Base-by-base conservation (phyloP, 2,797 vertebrate genomes). In the Eurystomus glaucurus region DNA sequence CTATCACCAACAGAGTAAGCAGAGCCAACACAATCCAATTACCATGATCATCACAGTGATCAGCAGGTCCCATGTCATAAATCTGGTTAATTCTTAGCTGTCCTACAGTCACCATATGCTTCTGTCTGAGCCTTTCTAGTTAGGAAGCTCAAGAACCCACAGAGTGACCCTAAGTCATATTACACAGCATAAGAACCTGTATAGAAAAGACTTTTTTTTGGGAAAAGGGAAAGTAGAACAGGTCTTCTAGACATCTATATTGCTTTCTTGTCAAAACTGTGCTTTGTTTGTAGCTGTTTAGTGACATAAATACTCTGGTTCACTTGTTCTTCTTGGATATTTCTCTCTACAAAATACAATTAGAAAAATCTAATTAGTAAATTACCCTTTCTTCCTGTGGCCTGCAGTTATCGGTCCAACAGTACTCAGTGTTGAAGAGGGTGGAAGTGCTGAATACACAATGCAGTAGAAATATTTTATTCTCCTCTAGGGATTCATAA, bases 381-480 rank as follows among this genome's bases (percentile, higher is more conserved):
- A 62, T 82, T 48, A 55, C 37, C 20, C 28, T 76, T 88, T 79
- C 68, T 89, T 95, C 45, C 57, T 17, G 11, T 74, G 68, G 29
- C n/a, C 89, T 78, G 77, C 60, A 75, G 50, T 71, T 91, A 51
- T 54, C 18, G 3, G 39, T 81, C 29, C 85, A 57, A 29, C 28
- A 87, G 80, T 45, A 48, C 60, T 93, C 51, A 75, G 22, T 14
- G n/a, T 22, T 57, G 55, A 93, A 83, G 55, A 35, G 31, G n/a
- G 35, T 51, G 16, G 39, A 92, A 96, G 23, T 82, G 72, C 80
- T 88, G 79, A 94, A 91, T 90, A 25, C 52, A 87, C 52, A 84
- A 58, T 90, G 76, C 84, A 50, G 55, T 58, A 37, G 61, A 93
- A 92, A 84, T 92, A 86, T 45, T 96, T 94, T 93, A 85, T 92